These are phyloP conservation scores for Netelia fuscicornis DNA, from an alignment of 2,888 invertebrate species.

Conservation along the genomic window DNA sequence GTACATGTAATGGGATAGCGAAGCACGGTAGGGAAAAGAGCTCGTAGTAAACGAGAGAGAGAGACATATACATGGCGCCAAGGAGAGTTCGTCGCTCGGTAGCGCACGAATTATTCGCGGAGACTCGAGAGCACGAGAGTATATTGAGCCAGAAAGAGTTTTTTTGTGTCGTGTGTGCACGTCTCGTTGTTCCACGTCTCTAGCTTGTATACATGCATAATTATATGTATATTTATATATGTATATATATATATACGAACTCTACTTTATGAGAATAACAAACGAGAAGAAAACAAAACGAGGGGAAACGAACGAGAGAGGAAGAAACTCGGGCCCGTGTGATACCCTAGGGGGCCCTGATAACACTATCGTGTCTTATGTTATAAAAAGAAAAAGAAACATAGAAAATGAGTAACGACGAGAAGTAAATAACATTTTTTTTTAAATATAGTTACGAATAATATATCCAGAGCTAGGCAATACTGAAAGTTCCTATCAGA, in stretches of 20 bases:
- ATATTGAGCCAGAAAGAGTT: slow-evolving; percentile 42
- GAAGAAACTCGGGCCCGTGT: slow-evolving; percentile 79
- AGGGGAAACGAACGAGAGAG: neutral
- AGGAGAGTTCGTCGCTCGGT: slow-evolving; percentile 16
- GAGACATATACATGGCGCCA: slow-evolving; percentile 34
- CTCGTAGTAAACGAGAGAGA: slow-evolving; percentile 34
- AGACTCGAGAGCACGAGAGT: slow-evolving; percentile 66
- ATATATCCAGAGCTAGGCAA: slow-evolving; percentile 85
- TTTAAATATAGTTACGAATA: slow-evolving; percentile 76
- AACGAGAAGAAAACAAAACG: slow-evolving; percentile 30
- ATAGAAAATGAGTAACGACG: slow-evolving; percentile 66
- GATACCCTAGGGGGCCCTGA: slow-evolving; percentile 83
- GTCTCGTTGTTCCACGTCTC: slow-evolving; percentile 64
- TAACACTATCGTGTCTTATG: slow-evolving; percentile 72
- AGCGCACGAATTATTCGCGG: slow-evolving; percentile 42
- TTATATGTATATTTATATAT: slow-evolving; percentile 62
- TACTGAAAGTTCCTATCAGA: slow-evolving; percentile 85
- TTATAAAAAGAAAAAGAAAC: slow-evolving; percentile 68
- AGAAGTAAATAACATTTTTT: slow-evolving; percentile 66
- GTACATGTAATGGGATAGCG: slow-evolving; percentile 8
- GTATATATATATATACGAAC: slow-evolving; percentile 9
- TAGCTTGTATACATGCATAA: slow-evolving; percentile 56
- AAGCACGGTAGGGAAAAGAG: slow-evolving; percentile 5
- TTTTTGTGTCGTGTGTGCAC: slow-evolving; percentile 69
- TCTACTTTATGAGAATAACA: slow-evolving; percentile 26